phyloP scores from a whole-genome alignment of 2,888 invertebrate genomes.

The Aphidoletes aphidimyza region DNA sequence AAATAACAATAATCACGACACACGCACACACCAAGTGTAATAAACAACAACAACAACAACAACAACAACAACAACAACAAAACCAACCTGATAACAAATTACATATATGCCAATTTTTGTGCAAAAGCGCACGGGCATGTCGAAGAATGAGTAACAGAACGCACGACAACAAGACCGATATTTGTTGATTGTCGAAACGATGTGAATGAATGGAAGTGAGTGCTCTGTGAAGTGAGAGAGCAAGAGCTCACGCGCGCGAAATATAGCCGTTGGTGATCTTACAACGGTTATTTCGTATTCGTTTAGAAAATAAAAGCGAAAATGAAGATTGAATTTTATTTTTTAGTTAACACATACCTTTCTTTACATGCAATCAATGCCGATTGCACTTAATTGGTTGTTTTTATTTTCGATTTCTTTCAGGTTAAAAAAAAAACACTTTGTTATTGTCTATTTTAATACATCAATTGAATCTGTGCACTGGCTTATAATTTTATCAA shows the following conservation, averaged over 20 bases:
- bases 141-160: neutral
- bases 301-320: too few relatives aligned
- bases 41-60: neutral
- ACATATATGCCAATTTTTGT: constrained; percentile 48
- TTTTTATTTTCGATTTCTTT: too few relatives aligned
- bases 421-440: too few relatives aligned
- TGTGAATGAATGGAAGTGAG: neutral
- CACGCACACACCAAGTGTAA: constrained; percentile 11
- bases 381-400: too few relatives aligned
- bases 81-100: constrained; percentile 32
- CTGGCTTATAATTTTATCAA: neutral
- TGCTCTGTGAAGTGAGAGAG: neutral
- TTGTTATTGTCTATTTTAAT: neutral
- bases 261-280: neutral
- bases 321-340: too few relatives aligned
- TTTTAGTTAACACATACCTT: too few relatives aligned
- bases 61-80: neutral
- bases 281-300: too few relatives aligned
- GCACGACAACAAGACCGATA: constrained; percentile 22
- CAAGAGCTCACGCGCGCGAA: neutral
- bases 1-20: constrained; percentile 41
- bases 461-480: neutral
- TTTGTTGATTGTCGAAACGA: constrained; percentile 21
- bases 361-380: too few relatives aligned
- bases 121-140: neutral